Percentiles rank a stretch among this genome's conserved stretches.
These are phyloP conservation scores for Temnothorax rugatulus DNA, from an alignment of 2,888 invertebrate species.

Conservation along the genomic window DNA sequence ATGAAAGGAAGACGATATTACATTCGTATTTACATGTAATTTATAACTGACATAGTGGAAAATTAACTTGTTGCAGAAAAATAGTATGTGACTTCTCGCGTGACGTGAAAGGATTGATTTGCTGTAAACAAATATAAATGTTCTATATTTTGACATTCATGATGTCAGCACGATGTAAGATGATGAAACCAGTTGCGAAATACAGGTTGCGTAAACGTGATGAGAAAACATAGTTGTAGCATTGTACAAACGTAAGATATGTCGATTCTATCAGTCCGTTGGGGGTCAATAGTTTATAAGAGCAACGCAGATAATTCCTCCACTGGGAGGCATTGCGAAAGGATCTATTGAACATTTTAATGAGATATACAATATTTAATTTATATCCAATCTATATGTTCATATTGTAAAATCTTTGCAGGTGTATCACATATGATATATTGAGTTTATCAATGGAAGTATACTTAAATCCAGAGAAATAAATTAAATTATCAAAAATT, in stretches of 20 bases:
- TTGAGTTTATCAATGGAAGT: background rate
- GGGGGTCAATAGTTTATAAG: conserved; percentile 83
- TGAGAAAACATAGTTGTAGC: conserved; percentile 63
- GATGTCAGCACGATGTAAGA: conserved; percentile 58
- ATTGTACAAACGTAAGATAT: conserved; percentile 62
- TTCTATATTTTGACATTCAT: conserved; percentile 12
- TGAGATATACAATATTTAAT: background rate
- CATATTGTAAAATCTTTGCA: background rate
- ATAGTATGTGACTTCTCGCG: conserved; percentile 8
- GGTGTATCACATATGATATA: background rate
- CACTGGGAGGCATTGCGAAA: conserved; percentile 73
- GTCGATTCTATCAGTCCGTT: conserved; percentile 68
- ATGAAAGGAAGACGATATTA: background rate
- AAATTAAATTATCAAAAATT: conserved; percentile 13
- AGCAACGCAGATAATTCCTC: conserved; percentile 76
- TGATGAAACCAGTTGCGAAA: conserved; percentile 81
- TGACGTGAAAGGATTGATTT: conserved; percentile 43
- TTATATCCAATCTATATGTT: conserved; percentile 13
- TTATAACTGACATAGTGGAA: conserved; percentile 12
- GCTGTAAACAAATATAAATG: conserved; percentile 59
- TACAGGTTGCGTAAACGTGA: conserved; percentile 68
- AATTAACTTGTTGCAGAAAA: conserved; percentile 2
- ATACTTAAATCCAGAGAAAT: background rate
- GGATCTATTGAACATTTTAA: conserved; percentile 71
- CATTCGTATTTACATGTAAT: background rate